Conservation (phyloP, 2,113 vertebrate genomes). For the Indicator maculatus region DNA sequence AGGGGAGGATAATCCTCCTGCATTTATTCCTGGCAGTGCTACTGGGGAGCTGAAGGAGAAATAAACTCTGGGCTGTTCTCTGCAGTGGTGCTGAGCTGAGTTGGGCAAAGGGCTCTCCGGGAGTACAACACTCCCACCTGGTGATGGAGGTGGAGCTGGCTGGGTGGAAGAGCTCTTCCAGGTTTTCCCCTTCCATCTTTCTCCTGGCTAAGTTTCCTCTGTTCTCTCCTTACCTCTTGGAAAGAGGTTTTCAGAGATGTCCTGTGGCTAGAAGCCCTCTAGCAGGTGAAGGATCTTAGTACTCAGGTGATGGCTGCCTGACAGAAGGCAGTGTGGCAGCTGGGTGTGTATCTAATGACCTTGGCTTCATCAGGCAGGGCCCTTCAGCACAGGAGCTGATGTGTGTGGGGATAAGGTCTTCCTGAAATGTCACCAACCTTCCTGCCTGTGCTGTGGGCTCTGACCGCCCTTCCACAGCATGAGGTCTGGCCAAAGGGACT, state of each 20-base stretch:
- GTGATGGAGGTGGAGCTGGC: conserved; percentile 55
- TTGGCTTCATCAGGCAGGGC: neutral
- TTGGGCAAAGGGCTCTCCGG: neutral
- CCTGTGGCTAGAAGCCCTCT: neutral
- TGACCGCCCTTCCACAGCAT: rapidly evolving
- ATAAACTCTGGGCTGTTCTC: conserved; percentile 30
- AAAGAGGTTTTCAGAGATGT: neutral
- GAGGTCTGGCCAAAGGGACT: neutral
- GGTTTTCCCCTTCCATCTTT: neutral
- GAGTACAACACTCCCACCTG: conserved; percentile 71
- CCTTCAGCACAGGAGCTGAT: rapidly evolving
- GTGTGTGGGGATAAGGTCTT: rapidly evolving
- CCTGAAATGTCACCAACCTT: neutral
- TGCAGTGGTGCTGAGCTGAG: neutral
- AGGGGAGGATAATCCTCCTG: conserved; percentile 58
- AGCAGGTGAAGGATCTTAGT: neutral
- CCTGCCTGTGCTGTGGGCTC: neutral
- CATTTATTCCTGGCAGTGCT: conserved; percentile 59
- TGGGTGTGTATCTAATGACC: rapidly evolving
- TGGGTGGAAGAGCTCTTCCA: neutral
- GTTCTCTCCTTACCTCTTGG: neutral
- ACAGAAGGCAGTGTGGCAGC: rapidly evolving
- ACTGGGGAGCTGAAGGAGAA: conserved; percentile 24
- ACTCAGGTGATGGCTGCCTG: neutral
- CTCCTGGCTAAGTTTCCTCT: neutral